Evolutionary conservation across 2,888 invertebrate genomes (phyloP).

Genomic region (Synanthedon andrenaeformis): DNA sequence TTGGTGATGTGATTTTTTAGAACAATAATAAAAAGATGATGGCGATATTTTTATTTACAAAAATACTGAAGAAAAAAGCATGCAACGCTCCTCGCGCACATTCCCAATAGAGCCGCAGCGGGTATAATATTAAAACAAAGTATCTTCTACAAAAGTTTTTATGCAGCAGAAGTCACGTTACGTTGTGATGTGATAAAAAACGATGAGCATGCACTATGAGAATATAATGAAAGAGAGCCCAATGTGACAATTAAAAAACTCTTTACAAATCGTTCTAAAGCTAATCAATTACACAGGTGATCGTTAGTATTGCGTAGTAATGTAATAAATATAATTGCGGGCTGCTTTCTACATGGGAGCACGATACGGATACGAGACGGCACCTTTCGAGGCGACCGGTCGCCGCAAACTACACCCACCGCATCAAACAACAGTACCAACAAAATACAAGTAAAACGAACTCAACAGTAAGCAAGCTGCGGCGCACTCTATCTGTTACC

Average conservation of each 20-base stretch:
- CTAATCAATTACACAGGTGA: constrained; percentile 25
- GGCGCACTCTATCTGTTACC: constrained; percentile 40
- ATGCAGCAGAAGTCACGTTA: neutral
- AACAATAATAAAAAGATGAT: too few species aligned
- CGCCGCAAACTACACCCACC: constrained; percentile 56
- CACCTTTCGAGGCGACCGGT: constrained; percentile 42
- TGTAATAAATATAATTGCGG: constrained; percentile 38
- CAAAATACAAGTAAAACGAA: constrained; percentile 38
- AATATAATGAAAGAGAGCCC: constrained; percentile 15
- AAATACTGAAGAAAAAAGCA: constrained; percentile 10
- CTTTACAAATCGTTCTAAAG: constrained; percentile 24
- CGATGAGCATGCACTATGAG: constrained; percentile 25
- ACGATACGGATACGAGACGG: constrained; percentile 48
- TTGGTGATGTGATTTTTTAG: too few species aligned
- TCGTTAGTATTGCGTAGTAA: constrained; percentile 45
- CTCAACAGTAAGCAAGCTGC: constrained; percentile 48
- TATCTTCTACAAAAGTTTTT: too few species aligned
- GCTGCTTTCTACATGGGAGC: constrained; percentile 63
- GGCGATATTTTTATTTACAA: too few species aligned
- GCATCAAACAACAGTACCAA: constrained; percentile 33
- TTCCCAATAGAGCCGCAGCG: constrained; percentile 3
- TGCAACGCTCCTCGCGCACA: constrained; percentile 26
- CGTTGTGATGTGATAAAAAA: constrained; percentile 6
- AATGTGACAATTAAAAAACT: constrained; percentile 28
- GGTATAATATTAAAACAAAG: too few species aligned